phyloP scores from a whole-genome alignment of 2,888 invertebrate genomes.

The Epinotia ramella region DNA sequence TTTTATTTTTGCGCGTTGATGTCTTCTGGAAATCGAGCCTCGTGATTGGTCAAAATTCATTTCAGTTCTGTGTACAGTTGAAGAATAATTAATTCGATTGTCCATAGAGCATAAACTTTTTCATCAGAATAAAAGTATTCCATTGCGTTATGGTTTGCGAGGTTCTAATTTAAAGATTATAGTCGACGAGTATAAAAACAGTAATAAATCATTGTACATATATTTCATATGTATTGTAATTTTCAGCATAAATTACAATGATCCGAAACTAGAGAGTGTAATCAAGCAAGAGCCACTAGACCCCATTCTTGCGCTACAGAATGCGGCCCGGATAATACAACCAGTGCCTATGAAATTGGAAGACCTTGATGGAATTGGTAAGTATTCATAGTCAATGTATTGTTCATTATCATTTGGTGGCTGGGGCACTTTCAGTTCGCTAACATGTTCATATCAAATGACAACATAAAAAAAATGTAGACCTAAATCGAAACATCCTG shows the following conservation, averaged over 20 bases:
- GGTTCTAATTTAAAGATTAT: too few relatives aligned
- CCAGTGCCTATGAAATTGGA: conserved; percentile 80
- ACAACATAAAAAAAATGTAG: neutral
- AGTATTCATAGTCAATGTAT: conserved; percentile 47
- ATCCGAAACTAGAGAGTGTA: conserved; percentile 64
- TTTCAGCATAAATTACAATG: conserved; percentile 65
- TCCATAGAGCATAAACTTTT: too few relatives aligned
- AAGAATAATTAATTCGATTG: too few relatives aligned
- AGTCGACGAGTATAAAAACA: too few relatives aligned
- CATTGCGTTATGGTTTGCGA: too few relatives aligned
- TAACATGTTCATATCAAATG: neutral
- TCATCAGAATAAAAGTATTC: too few relatives aligned
- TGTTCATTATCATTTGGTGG: neutral
- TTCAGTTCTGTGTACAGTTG: too few relatives aligned
- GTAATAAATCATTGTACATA: neutral
- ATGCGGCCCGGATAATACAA: conserved; percentile 62
- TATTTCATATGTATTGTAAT: conserved; percentile 17
- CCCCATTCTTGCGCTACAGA: conserved; percentile 56
- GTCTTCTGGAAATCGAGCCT: too few relatives aligned
- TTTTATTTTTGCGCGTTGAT: too few relatives aligned
- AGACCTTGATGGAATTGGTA: conserved; percentile 82
- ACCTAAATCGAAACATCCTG: too few relatives aligned
- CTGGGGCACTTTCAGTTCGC: neutral
- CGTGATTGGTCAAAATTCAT: too few relatives aligned
- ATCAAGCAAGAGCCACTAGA: conserved; percentile 76